Conservation (phyloP, 1,140 invertebrate species). For the Eueides isabella region DNA sequence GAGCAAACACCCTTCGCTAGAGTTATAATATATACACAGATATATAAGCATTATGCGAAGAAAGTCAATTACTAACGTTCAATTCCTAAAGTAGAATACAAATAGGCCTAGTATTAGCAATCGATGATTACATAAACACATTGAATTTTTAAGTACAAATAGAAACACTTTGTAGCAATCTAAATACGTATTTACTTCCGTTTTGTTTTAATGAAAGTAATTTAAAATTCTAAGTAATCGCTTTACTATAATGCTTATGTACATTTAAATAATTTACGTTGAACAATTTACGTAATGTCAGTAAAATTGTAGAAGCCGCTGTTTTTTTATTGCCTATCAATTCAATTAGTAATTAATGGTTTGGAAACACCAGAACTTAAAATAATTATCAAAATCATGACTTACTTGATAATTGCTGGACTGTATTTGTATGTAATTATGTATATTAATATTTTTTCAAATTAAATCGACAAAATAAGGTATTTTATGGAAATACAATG, state of each 20-base stretch:
- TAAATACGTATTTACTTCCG: background rate
- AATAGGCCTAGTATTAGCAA: background rate
- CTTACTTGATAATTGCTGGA: too few species aligned
- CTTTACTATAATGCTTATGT: background rate
- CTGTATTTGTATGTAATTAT: too few species aligned
- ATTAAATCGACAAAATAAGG: too few species aligned
- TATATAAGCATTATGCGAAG: too few species aligned
- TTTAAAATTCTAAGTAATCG: background rate
- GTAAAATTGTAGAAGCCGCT: background rate
- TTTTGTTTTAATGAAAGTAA: background rate
- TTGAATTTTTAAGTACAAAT: background rate
- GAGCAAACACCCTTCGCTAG: too few species aligned
- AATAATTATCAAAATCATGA: too few species aligned
- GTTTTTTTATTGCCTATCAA: background rate
- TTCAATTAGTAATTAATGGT: background rate
- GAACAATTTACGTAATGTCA: background rate
- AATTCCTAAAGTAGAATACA: background rate
- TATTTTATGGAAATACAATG: too few species aligned
- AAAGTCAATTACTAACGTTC: background rate
- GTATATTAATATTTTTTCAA: too few species aligned
- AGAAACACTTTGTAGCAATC: background rate
- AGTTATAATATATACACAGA: too few species aligned
- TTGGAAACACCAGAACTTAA: background rate
- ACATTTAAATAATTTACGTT: background rate
- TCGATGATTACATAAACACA: background rate